phyloP scores from a whole-genome alignment of 1,140 invertebrate species.

The Sarcophaga peregrina region DNA sequence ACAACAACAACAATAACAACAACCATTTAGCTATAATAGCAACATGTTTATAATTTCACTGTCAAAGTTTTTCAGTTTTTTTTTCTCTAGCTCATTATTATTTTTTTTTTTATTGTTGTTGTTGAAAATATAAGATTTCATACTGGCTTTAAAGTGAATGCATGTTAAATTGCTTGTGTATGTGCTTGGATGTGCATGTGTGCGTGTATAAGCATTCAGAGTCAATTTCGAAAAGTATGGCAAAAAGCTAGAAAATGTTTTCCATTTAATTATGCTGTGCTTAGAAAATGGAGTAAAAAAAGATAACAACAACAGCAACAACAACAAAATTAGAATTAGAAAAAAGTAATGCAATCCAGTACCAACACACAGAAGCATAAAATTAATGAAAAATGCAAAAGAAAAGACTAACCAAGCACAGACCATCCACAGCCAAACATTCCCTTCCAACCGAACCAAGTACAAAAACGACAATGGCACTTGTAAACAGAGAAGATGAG shows the following conservation, averaged over 20 bases:
- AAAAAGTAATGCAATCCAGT: too few relatives aligned
- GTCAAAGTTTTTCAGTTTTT: background rate
- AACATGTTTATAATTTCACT: conserved; percentile 15
- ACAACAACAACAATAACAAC: background rate
- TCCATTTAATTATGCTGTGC: conserved; percentile 14
- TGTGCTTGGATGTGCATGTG: background rate
- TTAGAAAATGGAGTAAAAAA: background rate
- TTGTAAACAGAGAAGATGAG: too few relatives aligned
- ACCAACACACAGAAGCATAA: background rate
- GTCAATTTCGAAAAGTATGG: background rate
- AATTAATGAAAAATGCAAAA: too few relatives aligned
- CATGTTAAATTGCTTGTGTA: too few relatives aligned
- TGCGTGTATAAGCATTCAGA: background rate
- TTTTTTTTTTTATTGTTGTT: too few relatives aligned
- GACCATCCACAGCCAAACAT: too few relatives aligned
- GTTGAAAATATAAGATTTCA: conserved; percentile 20
- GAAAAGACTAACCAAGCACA: too few relatives aligned
- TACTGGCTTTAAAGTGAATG: background rate
- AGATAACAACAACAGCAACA: background rate
- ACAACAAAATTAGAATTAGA: background rate
- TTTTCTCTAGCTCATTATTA: too few relatives aligned
- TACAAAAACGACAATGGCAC: too few relatives aligned
- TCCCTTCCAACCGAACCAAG: too few relatives aligned
- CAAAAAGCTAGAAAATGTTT: conserved; percentile 24
- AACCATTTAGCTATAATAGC: background rate